phyloP scores from a whole-genome alignment of 2,797 vertebrate species.

The Loriculus beryllinus region DNA sequence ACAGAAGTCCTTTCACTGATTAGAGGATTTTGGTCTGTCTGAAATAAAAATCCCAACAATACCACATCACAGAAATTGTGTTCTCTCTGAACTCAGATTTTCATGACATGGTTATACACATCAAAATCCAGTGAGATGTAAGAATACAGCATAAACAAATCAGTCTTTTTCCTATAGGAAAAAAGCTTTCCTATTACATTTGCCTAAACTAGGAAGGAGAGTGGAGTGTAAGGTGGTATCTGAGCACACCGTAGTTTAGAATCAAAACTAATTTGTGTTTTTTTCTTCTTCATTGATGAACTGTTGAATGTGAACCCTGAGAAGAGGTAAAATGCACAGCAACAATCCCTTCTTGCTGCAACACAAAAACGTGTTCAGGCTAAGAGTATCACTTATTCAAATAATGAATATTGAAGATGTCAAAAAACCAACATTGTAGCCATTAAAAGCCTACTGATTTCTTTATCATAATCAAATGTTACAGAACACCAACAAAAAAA shows the following conservation, averaged over 20 bases:
- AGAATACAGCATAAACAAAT: background rate
- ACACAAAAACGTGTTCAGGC: background rate
- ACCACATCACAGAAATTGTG: background rate
- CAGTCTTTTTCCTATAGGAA: background rate
- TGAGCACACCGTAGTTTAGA: background rate
- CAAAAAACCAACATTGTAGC: background rate
- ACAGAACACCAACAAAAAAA: background rate
- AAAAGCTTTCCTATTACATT: background rate
- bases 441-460: constrained; percentile 12
- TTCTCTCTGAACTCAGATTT: background rate
- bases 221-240: background rate
- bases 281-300: background rate
- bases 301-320: background rate
- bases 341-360: background rate
- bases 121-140: background rate
- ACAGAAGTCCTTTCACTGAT: background rate
- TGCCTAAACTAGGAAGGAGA: background rate
- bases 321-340: background rate
- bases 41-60: background rate
- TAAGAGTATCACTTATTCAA: background rate
- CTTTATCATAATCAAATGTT: constrained; percentile 27
- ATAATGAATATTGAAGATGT: background rate
- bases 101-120: background rate
- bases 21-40: background rate
- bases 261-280: background rate